Base-by-base conservation (phyloP, 2,113 vertebrate species). In the Macroglossus sobrinus region DNA sequence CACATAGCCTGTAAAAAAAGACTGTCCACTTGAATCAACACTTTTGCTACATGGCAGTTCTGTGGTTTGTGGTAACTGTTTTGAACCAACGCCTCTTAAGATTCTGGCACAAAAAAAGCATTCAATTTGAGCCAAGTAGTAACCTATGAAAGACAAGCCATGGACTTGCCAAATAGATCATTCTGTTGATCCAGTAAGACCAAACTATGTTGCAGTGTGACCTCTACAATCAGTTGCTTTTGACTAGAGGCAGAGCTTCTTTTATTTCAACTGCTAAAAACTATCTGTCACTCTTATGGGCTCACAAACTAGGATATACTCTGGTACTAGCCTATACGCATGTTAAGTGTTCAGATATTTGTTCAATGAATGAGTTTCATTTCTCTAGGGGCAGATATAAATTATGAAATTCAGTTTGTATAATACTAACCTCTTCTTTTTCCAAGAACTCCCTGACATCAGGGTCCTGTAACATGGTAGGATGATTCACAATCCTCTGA, bases 361-460 rank as follows among this genome's bases (percentile, higher is more conserved):
- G 53, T 30, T 84, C 71, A 94, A 68, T 40, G 35, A 95, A 64
- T 8, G 59, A 81, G 38, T 75, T 84, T 85, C n/a, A 33, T 45
- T 95, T 95, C 16, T 66, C 22, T 10, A 61, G 24, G 33, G 35
- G 64, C 30, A 96, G 11, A 57, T 13, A 69, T 19, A 85, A 86
- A 61, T 74, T 53, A 63, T 43, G 33, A 96, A 80, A 50, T 64
- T 88, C n/a, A 45, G 78, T 91, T 45, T 88, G 7, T 30, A 66
- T 13, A 1, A 84, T 43, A 98, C 98, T 95, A 92, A 99, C 99
- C 98, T 99, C 99, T 59, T 99, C 99, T 98, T 99, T 99, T 98
- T 99, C 99, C 97, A 99, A 97, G 98, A 99, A 99, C 98, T 99
- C 99, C 97, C 99, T 98, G 95, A 99, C 99, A 0, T 99, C 99